A percentile compares a stretch with the other conserved stretches of the same genome.
Evolutionary conservation across 2,797 vertebrate genomes (phyloP).

Genomic region (Ispidina lecontei): DNA sequence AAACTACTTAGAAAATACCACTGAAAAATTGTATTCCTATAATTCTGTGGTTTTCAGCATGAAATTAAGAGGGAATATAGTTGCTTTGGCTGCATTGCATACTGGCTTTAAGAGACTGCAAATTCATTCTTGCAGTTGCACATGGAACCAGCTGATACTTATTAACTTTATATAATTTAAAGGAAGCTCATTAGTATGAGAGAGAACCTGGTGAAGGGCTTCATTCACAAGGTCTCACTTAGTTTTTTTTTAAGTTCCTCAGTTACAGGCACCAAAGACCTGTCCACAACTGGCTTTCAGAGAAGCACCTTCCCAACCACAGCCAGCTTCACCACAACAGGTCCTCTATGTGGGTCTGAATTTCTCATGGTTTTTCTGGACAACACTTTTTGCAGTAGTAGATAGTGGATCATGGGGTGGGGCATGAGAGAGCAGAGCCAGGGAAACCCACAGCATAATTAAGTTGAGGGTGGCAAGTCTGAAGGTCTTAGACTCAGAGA

Average conservation of each 20-base stretch:
- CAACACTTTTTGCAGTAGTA: too few relatives aligned
- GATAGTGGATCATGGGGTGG: rapidly evolving
- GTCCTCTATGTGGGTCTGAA: too few relatives aligned
- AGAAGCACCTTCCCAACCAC: too few relatives aligned
- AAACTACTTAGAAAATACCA: not conserved
- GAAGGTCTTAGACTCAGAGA: not conserved
- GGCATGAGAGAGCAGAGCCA: rapidly evolving
- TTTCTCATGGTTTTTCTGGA: too few relatives aligned
- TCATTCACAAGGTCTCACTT: too few relatives aligned
- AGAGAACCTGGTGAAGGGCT: too few relatives aligned
- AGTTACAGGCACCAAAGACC: too few relatives aligned
- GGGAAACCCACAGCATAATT: rapidly evolving
- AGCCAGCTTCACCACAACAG: too few relatives aligned
- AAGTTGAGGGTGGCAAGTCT: rapidly evolving
- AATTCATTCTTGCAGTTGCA: not conserved
- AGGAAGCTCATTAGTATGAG: not conserved
- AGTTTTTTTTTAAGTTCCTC: too few relatives aligned
- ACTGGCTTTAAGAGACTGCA: not conserved
- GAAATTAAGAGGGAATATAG: not conserved
- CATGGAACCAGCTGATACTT: rapidly evolving
- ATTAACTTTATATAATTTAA: not conserved
- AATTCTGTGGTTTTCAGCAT: not conserved
- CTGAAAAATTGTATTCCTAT: not conserved
- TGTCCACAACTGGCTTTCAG: too few relatives aligned
- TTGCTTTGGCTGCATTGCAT: not conserved